Evolutionary conservation across 2,888 invertebrate species (phyloP).

Genomic region (Drosophila quinaria): DNA sequence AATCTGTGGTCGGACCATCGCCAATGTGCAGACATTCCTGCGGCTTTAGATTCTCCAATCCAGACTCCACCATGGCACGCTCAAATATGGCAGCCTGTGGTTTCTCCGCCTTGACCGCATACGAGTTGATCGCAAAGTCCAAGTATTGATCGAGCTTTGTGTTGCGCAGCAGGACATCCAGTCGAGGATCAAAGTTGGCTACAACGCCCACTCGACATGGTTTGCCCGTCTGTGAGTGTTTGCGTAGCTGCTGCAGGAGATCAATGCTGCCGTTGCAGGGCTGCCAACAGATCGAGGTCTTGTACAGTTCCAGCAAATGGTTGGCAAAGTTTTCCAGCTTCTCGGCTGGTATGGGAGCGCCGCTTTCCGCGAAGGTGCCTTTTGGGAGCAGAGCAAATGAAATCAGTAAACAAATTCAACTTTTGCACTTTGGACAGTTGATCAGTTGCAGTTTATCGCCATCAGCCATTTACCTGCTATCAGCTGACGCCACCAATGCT

Average conservation of each 20-base stretch:
- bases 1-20: constrained; percentile 91
- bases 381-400: constrained; percentile 8
- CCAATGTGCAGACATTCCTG: constrained; percentile 93
- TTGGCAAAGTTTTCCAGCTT: constrained; percentile 87
- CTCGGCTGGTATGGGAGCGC: constrained; percentile 81
- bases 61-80: constrained; percentile 87
- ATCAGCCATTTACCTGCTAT: constrained; percentile 82
- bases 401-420: constrained; percentile 18
- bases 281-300: constrained; percentile 91
- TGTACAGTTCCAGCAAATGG: constrained; percentile 90
- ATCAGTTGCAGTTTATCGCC: constrained; percentile 45
- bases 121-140: constrained; percentile 93
- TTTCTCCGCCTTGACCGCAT: constrained; percentile 90
- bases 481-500: constrained; percentile 92
- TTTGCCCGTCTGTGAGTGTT: constrained; percentile 47
- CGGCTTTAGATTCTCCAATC: constrained; percentile 86
- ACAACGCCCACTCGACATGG: constrained; percentile 89
- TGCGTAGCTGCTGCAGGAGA: constrained; percentile 88
- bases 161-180: constrained; percentile 89
- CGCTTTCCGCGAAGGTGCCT: constrained; percentile 84
- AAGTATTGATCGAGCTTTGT: constrained; percentile 90
- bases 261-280: constrained; percentile 89
- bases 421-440: constrained; percentile 41
- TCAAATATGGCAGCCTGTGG: constrained; percentile 91
- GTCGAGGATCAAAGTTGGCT: constrained; percentile 95